Evolutionary conservation across 1,140 invertebrate genomes (phyloP).

Genomic region (Lucilia sericata): DNA sequence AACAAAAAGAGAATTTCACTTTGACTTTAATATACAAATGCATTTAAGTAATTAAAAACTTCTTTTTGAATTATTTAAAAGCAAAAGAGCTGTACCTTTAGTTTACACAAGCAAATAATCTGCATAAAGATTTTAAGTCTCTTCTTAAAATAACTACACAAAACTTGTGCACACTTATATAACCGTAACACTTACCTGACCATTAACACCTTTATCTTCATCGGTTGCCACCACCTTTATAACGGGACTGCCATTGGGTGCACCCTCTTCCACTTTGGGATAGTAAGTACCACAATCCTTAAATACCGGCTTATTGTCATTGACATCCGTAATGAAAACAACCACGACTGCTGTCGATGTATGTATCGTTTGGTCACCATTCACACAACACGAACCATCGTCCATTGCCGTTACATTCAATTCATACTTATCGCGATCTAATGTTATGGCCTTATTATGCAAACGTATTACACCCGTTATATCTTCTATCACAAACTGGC

Average conservation of each 20-base stretch:
- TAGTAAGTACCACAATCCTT: slow-evolving; percentile 92
- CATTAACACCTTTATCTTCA: slow-evolving; percentile 94
- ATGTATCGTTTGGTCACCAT: slow-evolving; percentile 86
- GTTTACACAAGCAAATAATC: too few relatives aligned
- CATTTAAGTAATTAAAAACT: too few relatives aligned
- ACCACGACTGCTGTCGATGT: slow-evolving; percentile 96
- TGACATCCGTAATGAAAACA: slow-evolving; percentile 96
- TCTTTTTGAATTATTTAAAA: too few relatives aligned
- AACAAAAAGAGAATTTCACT: too few relatives aligned
- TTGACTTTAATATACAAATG: too few relatives aligned
- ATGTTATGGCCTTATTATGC: slow-evolving; percentile 83
- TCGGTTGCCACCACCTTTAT: slow-evolving; percentile 94
- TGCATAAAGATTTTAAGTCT: too few relatives aligned
- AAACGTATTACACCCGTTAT: slow-evolving; percentile 94
- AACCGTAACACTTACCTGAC: slow-evolving; percentile 74
- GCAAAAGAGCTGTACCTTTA: too few relatives aligned
- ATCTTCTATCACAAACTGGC: slow-evolving; percentile 95
- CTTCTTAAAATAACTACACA: neutral
- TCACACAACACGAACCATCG: slow-evolving; percentile 91
- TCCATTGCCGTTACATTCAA: slow-evolving; percentile 94
- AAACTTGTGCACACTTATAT: neutral
- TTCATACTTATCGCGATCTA: slow-evolving; percentile 92
- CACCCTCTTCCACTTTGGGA: slow-evolving; percentile 93
- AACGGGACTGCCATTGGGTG: slow-evolving; percentile 90
- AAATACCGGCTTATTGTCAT: slow-evolving; percentile 95